A percentile compares a stretch with the other conserved stretches of the same genome.
phyloP scores from a whole-genome alignment of 2,888 invertebrate genomes.

The Aethes cnicana region DNA sequence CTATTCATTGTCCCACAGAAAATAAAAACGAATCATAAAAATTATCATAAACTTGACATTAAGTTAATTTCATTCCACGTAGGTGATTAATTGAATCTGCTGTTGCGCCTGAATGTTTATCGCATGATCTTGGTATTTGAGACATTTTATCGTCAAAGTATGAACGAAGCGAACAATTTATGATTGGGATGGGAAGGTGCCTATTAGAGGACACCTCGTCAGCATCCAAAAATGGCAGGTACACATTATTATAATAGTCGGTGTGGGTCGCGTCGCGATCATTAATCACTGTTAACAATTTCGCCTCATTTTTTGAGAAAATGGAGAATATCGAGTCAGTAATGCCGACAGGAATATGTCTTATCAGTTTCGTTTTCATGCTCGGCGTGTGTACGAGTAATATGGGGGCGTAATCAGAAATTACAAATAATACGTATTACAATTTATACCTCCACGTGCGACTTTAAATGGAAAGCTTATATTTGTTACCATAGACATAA shows the following conservation, averaged over 20 bases:
- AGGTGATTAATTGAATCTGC: slow-evolving; percentile 6
- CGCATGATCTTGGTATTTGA: slow-evolving; percentile 15
- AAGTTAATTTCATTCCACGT: slow-evolving; percentile 5
- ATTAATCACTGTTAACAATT: slow-evolving; percentile 19
- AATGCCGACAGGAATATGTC: slow-evolving; percentile 38
- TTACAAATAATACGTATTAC: slow-evolving; percentile 22
- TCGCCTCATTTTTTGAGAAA: neutral
- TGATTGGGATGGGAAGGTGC: slow-evolving; percentile 5
- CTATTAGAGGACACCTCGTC: slow-evolving; percentile 13
- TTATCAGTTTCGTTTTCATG: slow-evolving; percentile 62
- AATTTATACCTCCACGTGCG: slow-evolving; percentile 1
- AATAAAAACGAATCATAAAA: neutral
- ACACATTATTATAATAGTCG: slow-evolving; percentile 18
- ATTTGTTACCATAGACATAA: slow-evolving; percentile 22
- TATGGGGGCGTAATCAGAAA: slow-evolving; percentile 65
- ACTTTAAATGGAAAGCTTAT: slow-evolving; percentile 22
- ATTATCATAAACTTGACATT: slow-evolving; percentile 10
- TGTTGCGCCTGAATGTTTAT: slow-evolving; percentile 11
- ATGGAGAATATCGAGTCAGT: slow-evolving; percentile 6
- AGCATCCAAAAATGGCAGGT: slow-evolving; percentile 12
- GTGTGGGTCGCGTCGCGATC: neutral
- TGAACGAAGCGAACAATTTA: slow-evolving; percentile 22
- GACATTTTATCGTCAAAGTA: slow-evolving; percentile 17
- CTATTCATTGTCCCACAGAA: slow-evolving; percentile 1
- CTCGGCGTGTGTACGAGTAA: slow-evolving; percentile 41